Conservation (phyloP, 2,888 invertebrate species). For the Hypomecis punctinalis region DNA sequence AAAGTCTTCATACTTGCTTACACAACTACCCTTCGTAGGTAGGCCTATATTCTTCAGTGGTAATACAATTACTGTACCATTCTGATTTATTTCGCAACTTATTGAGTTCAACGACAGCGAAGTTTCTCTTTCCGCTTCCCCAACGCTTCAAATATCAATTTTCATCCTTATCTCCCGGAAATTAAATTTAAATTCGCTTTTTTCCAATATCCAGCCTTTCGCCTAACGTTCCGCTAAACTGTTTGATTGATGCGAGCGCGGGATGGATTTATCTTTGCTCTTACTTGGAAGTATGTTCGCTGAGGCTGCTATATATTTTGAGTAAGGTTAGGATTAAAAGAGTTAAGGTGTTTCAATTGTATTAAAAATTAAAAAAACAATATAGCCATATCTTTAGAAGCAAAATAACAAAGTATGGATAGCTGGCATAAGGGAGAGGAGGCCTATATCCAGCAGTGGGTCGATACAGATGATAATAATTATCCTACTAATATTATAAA, state of each 20-base stretch:
- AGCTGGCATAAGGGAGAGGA: too few relatives aligned
- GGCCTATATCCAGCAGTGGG: too few relatives aligned
- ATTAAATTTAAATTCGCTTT: slow-evolving; percentile 42
- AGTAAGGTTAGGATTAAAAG: slow-evolving; percentile 3
- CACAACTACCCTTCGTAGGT: too few relatives aligned
- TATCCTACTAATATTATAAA: too few relatives aligned
- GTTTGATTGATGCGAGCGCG: slow-evolving; percentile 23
- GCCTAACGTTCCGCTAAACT: slow-evolving; percentile 15
- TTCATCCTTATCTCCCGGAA: slow-evolving; percentile 34
- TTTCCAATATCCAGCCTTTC: slow-evolving; percentile 39
- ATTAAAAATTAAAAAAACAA: not conserved
- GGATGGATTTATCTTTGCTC: slow-evolving; percentile 27
- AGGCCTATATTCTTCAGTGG: too few relatives aligned
- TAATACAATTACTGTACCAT: too few relatives aligned
- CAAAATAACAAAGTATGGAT: too few relatives aligned
- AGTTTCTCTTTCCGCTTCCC: slow-evolving; percentile 8
- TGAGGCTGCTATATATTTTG: slow-evolving; percentile 18
- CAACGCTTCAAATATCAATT: slow-evolving; percentile 35
- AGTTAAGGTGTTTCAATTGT: slow-evolving; percentile 3
- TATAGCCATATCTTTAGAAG: too few relatives aligned
- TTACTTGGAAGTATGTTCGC: slow-evolving; percentile 16
- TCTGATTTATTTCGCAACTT: too few relatives aligned
- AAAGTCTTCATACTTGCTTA: too few relatives aligned
- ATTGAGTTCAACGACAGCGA: not conserved
- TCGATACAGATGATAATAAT: too few relatives aligned